Evolutionary conservation across 2,113 vertebrate species (phyloP).

Genomic region (Pithys albifrons): DNA sequence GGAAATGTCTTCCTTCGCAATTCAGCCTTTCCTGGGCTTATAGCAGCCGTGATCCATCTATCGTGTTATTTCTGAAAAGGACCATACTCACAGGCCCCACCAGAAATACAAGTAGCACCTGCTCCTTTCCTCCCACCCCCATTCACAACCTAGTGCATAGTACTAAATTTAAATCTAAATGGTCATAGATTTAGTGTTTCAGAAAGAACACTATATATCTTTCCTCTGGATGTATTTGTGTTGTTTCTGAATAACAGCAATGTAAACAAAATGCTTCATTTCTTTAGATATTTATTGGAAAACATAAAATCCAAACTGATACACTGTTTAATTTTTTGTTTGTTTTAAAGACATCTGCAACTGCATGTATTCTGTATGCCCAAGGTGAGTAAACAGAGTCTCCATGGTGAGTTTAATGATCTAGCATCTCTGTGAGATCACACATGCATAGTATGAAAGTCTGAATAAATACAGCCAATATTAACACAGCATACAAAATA

Average conservation of each 20-base stretch:
- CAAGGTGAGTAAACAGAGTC: constrained; percentile 30
- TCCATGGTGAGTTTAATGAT: constrained; percentile 46
- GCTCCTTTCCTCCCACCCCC: neutral
- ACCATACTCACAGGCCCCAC: accelerated
- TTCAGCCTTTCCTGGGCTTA: neutral
- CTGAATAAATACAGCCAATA: constrained; percentile 1
- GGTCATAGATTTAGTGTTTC: neutral
- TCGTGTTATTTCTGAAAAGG: neutral
- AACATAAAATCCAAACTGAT: neutral
- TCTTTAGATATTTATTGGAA: neutral
- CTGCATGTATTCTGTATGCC: neutral
- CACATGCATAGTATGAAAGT: neutral
- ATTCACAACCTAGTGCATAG: neutral
- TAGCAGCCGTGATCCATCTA: neutral
- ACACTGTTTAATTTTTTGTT: neutral
- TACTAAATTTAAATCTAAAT: neutral
- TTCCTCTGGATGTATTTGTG: neutral
- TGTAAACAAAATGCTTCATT: neutral
- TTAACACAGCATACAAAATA: neutral
- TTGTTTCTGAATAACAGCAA: neutral
- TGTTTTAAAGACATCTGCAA: neutral
- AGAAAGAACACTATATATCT: neutral
- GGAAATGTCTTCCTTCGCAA: neutral
- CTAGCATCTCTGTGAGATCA: neutral
- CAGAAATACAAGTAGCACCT: neutral